phyloP scores from a whole-genome alignment of 2,113 vertebrate species.

The Trichomycterus rosablanca region DNA sequence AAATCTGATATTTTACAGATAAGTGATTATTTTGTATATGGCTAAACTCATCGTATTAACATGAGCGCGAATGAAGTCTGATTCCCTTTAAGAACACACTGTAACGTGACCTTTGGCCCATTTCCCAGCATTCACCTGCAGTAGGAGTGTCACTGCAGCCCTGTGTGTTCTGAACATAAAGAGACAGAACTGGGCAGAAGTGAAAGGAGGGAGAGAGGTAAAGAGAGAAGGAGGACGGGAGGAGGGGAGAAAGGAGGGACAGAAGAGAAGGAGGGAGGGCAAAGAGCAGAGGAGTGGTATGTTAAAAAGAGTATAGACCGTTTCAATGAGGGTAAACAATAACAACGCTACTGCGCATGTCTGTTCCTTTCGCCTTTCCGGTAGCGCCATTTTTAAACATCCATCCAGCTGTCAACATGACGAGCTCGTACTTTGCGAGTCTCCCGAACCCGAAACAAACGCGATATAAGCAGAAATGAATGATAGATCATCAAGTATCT shows the following conservation, averaged over 20 bases:
- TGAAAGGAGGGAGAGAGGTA: conserved; percentile 25
- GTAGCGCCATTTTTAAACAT: no score
- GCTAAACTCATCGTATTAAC: no score
- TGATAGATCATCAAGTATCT: no score
- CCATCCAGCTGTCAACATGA: no score
- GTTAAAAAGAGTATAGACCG: conserved; percentile 57
- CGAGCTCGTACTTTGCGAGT: no score
- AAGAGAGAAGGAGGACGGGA: conserved; percentile 37
- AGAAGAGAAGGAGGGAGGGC: conserved; percentile 37
- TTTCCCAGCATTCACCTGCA: conserved; percentile 73
- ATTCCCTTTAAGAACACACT: conserved; percentile 46
- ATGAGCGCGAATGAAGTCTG: conserved; percentile 45
- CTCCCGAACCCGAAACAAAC: no score
- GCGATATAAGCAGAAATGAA: no score
- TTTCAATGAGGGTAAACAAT: no score
- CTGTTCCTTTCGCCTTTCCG: no score
- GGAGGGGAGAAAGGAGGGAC: conserved; percentile 31
- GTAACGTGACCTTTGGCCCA: conserved; percentile 60
- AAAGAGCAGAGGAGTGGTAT: conserved; percentile 37
- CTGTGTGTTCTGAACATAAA: conserved; percentile 35
- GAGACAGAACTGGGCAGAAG: conserved; percentile 43
- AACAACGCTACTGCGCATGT: no score
- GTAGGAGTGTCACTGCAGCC: conserved; percentile 50
- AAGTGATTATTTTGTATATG: no score
- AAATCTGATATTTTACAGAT: no score